Conservation (phyloP, 2,888 invertebrate genomes). For the Heteromyza rotundicornis region DNA sequence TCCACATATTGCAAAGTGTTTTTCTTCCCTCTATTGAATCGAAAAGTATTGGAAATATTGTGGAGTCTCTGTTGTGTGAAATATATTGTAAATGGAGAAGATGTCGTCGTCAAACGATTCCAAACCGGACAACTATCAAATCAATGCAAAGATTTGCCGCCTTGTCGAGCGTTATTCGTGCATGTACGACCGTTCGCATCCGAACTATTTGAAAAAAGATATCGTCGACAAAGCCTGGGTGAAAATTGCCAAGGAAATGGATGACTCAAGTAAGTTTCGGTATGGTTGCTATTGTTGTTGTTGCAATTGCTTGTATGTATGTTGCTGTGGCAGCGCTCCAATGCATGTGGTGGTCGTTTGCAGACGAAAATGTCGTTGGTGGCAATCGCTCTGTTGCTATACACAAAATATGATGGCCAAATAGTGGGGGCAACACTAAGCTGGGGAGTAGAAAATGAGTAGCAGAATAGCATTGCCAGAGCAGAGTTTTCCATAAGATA, state of each 20-base stretch:
- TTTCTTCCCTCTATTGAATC: background rate
- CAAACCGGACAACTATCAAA: slow-evolving; percentile 47
- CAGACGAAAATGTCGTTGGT: no score
- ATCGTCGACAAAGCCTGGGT: slow-evolving; percentile 53
- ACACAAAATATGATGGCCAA: no score
- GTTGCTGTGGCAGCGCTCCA: background rate
- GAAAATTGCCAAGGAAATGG: slow-evolving; percentile 50
- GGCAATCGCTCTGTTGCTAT: no score
- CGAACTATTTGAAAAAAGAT: slow-evolving; percentile 50
- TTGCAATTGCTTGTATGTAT: background rate
- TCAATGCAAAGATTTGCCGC: slow-evolving; percentile 53
- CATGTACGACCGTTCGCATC: slow-evolving; percentile 55
- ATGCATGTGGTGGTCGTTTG: no score
- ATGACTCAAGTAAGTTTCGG: slow-evolving; percentile 48
- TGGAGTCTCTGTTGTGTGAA: background rate
- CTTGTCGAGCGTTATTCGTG: slow-evolving; percentile 52
- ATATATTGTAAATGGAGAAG: slow-evolving; percentile 4
- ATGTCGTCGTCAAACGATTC: slow-evolving; percentile 7
- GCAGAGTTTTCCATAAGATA: no score
- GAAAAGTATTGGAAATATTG: no score
- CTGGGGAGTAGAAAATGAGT: no score
- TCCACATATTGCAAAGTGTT: background rate
- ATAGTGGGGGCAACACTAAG: no score
- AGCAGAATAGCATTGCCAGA: no score
- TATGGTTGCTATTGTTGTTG: slow-evolving; percentile 4